Conservation (phyloP, 2,113 vertebrate species). For the Lontra canadensis region DNA sequence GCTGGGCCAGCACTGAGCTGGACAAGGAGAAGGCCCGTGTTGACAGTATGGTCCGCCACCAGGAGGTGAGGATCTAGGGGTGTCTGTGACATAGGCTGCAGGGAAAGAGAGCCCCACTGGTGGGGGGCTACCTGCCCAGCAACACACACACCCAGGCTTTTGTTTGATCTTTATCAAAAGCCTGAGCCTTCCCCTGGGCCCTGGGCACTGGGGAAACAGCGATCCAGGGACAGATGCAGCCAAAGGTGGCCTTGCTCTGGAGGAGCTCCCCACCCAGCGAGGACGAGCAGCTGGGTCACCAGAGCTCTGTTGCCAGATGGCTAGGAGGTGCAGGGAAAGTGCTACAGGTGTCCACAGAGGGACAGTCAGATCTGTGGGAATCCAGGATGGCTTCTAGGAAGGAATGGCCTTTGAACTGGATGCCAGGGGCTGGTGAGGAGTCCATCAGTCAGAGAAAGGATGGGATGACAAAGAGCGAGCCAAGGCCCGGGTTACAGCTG, state of each 20-base stretch:
- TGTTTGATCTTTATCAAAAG: not conserved
- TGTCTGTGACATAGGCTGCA: accelerated
- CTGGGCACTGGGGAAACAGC: not conserved
- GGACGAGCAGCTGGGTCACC: not conserved
- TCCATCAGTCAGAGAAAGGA: not conserved
- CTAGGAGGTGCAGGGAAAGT: not conserved
- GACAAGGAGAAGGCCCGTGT: constrained; percentile 92
- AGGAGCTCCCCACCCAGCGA: not conserved
- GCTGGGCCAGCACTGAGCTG: constrained; percentile 82
- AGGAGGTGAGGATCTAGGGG: constrained; percentile 86
- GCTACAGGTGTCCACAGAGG: not conserved
- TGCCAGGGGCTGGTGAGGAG: not conserved
- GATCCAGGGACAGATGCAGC: not conserved
- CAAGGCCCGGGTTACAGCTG: not conserved
- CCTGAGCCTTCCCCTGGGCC: not conserved
- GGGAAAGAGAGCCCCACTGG: not conserved
- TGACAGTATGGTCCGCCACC: constrained; percentile 87
- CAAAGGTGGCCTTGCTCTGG: not conserved
- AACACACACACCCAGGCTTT: not conserved
- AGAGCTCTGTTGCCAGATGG: not conserved
- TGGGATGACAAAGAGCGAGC: not conserved
- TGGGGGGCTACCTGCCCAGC: not conserved
- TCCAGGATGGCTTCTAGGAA: not conserved
- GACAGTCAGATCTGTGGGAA: not conserved
- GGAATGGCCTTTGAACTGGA: not conserved